Conservation (phyloP, 2,797 vertebrate genomes). For the Enteromius argenteus region DNA sequence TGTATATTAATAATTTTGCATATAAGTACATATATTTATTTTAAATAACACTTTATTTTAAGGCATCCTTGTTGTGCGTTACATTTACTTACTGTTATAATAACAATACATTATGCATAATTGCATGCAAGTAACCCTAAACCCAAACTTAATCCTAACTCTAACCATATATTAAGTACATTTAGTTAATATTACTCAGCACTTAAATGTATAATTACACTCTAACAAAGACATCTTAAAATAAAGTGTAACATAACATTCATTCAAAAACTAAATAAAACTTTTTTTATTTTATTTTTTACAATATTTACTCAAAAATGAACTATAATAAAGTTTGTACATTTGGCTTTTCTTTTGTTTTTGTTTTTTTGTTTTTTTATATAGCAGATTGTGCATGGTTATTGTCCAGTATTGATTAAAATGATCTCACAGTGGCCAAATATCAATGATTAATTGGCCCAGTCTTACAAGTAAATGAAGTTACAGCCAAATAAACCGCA, state of each 20-base stretch:
- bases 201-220: background rate
- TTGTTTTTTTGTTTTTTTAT: no score
- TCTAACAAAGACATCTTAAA: background rate
- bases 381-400: background rate
- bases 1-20: no score
- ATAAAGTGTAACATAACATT: background rate
- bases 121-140: background rate
- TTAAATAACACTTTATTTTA: background rate
- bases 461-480: constrained; percentile 17
- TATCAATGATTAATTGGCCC: background rate
- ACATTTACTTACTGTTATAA: background rate
- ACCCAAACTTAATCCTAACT: background rate
- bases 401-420: background rate
- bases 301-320: background rate
- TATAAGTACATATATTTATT: background rate
- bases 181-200: background rate
- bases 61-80: background rate
- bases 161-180: background rate
- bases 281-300: background rate
- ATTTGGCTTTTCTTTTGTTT: no score
- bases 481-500: constrained; percentile 28
- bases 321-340: background rate
- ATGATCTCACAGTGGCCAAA: background rate
- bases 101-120: background rate
- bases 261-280: background rate